A percentile compares a stretch with the other conserved stretches of the same genome.
Conservation (phyloP, 1,140 invertebrate species). For the Ctenoplectra terminalis region DNA sequence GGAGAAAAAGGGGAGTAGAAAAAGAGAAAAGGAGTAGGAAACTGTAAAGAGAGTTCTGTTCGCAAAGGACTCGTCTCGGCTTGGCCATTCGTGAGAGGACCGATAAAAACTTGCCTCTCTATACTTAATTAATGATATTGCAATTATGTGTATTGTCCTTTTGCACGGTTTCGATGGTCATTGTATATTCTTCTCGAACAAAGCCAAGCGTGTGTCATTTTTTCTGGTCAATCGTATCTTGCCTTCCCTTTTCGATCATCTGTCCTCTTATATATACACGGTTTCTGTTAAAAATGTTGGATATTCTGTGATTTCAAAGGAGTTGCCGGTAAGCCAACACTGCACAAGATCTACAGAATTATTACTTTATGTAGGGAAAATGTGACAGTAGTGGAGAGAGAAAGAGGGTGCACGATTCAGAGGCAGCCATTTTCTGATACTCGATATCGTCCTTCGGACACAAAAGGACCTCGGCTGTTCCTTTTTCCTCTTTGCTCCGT, state of each 20-base stretch:
- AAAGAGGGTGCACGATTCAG: neutral
- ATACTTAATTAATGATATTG: conserved; percentile 76
- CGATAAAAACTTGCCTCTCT: conserved; percentile 68
- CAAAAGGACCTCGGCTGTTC: conserved; percentile 8
- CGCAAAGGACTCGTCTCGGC: conserved; percentile 24
- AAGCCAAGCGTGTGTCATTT: neutral
- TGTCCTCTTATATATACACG: neutral
- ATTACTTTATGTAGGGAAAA: conserved; percentile 24
- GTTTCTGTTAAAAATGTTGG: neutral
- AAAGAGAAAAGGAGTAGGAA: conserved; percentile 33
- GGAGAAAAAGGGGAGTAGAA: conserved; percentile 7
- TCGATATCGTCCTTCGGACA: conserved; percentile 34
- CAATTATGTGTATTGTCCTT: conserved; percentile 63
- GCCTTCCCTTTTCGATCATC: neutral
- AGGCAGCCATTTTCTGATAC: conserved; percentile 32
- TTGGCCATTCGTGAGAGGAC: conserved; percentile 37
- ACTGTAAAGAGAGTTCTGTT: neutral
- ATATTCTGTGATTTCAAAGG: neutral
- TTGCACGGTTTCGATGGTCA: neutral
- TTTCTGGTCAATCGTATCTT: neutral
- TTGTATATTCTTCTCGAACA: conserved; percentile 2
- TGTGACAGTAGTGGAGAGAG: conserved; percentile 14
- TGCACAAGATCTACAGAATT: conserved; percentile 2
- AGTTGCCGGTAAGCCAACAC: neutral
- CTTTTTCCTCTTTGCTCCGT: neutral